These are phyloP conservation scores for Paelopatides confundens DNA, from an alignment of 53 echinoderm and acorn worm genomes.

Conservation along the genomic window DNA sequence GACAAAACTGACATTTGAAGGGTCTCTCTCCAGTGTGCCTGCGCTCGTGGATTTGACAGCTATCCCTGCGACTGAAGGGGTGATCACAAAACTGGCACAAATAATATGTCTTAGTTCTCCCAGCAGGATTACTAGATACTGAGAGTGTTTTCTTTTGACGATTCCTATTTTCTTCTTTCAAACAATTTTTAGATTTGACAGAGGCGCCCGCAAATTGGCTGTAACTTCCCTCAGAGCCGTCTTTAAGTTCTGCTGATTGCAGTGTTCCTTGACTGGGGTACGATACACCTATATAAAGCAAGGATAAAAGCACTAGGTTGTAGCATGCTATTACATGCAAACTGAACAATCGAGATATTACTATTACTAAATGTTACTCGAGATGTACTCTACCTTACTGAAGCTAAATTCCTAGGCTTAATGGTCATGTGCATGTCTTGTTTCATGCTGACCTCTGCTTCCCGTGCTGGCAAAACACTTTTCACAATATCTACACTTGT, in stretches of 20 bases:
- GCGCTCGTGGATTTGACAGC: conserved; percentile 34
- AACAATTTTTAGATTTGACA: neutral
- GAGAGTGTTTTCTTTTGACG: neutral
- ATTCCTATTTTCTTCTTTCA: neutral
- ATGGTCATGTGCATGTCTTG: no score
- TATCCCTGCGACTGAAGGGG: neutral
- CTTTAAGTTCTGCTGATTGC: neutral
- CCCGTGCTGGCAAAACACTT: conserved; percentile 51
- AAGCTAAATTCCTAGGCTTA: no score
- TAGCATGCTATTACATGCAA: no score
- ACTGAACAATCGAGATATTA: no score
- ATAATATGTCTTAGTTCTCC: neutral
- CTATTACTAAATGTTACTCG: no score
- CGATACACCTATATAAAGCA: neutral
- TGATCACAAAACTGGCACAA: neutral
- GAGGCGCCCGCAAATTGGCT: neutral
- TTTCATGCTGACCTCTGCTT: conserved; percentile 26
- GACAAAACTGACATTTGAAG: conserved; percentile 61
- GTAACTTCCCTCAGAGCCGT: neutral
- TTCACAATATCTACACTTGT: conserved; percentile 61
- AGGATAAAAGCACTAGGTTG: neutral
- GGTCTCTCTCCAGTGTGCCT: conserved; percentile 59
- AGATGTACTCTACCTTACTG: no score
- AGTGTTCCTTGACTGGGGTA: neutral
- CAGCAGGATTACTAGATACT: neutral